These are phyloP conservation scores for Micromussa lordhowensis DNA, from an alignment of 92 coral and sea anemone genomes.

Conservation along the genomic window DNA sequence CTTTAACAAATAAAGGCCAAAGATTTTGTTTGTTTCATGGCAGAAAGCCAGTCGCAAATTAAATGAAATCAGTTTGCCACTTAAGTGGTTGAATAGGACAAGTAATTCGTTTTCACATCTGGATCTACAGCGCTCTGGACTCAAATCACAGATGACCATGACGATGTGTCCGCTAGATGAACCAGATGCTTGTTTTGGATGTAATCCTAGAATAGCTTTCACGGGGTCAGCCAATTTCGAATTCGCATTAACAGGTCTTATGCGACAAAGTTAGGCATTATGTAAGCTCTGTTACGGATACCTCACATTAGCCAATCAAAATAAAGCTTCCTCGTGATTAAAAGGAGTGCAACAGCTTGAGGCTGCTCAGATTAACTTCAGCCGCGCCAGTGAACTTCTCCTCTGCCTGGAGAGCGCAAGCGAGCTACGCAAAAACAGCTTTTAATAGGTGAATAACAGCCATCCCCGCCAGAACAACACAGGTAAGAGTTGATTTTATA, in stretches of 20 bases:
- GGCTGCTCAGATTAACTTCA: constrained; percentile 1
- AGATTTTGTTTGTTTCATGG: constrained; percentile 6
- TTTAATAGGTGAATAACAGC: background rate
- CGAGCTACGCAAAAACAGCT: background rate
- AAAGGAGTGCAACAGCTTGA: constrained; percentile 2
- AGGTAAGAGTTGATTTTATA: background rate
- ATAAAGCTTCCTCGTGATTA: background rate
- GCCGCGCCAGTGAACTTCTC: background rate
- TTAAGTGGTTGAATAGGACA: background rate
- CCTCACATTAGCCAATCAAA: constrained; percentile 18
- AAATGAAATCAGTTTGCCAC: background rate
- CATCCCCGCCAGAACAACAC: background rate
- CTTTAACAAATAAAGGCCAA: background rate
- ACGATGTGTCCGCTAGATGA: no score
- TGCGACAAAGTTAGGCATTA: constrained; percentile 5
- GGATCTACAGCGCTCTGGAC: background rate
- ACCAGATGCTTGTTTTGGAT: background rate
- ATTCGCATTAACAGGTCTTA: constrained; percentile 18
- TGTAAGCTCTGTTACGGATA: constrained; percentile 20
- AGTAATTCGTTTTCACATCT: constrained; percentile 26
- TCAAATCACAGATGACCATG: background rate
- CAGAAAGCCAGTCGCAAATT: constrained; percentile 12
- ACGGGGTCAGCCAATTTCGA: background rate
- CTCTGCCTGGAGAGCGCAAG: background rate
- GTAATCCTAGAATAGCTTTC: background rate